phyloP scores from a whole-genome alignment of 2,113 vertebrate species.

The Triplophysa siluroides region DNA sequence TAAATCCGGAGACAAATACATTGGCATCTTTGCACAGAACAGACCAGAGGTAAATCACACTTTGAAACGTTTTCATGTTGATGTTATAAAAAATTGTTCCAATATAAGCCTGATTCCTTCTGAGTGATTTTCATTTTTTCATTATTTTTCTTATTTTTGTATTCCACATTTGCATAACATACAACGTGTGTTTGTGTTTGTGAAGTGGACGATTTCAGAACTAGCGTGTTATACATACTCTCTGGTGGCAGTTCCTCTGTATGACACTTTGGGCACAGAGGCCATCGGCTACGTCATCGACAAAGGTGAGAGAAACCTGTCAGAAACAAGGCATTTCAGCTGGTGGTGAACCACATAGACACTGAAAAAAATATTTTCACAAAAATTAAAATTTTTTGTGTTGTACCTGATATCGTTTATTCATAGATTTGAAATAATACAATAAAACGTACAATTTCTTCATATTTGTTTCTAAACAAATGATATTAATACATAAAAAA shows the following conservation, averaged over 20 bases:
- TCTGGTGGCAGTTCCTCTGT: constrained; percentile 90
- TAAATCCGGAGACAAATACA: constrained; percentile 73
- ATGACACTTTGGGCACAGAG: constrained; percentile 90
- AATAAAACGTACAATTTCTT: no score
- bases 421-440: no score
- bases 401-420: no score
- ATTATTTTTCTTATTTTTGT: background rate
- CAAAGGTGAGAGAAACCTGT: constrained; percentile 78
- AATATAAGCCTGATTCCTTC: background rate
- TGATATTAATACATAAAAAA: no score
- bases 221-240: constrained; percentile 91
- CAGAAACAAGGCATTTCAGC: no score
- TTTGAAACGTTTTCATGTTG: background rate
- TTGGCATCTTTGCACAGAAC: constrained; percentile 95
- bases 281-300: constrained; percentile 87
- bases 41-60: constrained; percentile 86
- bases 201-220: constrained; percentile 92
- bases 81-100: no score
- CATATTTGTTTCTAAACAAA: no score
- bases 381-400: no score
- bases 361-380: no score
- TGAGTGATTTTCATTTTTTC: background rate
- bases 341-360: no score
- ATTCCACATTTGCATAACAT: background rate
- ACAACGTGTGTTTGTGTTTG: constrained; percentile 22